Percentiles rank a stretch among this genome's conserved stretches.
Evolutionary conservation across 2,797 vertebrate species (phyloP).

Genomic region (Poecile montanus): DNA sequence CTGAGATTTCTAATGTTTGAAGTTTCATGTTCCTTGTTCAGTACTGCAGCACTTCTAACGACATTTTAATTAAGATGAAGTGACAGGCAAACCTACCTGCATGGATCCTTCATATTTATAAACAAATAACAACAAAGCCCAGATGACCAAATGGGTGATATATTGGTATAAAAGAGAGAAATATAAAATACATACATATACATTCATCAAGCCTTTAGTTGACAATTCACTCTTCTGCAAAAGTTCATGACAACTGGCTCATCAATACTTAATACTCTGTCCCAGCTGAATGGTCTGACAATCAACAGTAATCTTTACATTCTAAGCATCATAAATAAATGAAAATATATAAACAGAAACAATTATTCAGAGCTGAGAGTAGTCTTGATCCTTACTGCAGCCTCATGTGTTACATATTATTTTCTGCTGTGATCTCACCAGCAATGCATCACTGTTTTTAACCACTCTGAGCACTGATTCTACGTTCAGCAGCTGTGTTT

Average conservation of each 20-base stretch:
- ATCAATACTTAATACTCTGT: background rate
- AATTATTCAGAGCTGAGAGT: slow-evolving; percentile 46
- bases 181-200: background rate
- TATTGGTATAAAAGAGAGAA: background rate
- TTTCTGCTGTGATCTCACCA: slow-evolving; percentile 69
- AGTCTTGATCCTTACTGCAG: slow-evolving; percentile 26
- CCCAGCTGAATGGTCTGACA: background rate
- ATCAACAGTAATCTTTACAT: slow-evolving; percentile 4
- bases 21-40: background rate
- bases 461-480: slow-evolving; percentile 71
- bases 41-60: background rate
- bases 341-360: slow-evolving; percentile 46
- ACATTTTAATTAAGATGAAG: background rate
- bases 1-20: background rate
- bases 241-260: slow-evolving; percentile 14
- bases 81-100: background rate
- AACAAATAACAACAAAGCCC: background rate
- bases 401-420: slow-evolving; percentile 39
- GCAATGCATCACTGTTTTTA: slow-evolving; percentile 70
- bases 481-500: slow-evolving; percentile 82
- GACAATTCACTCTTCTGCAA: background rate
- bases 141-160: background rate
- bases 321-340: slow-evolving; percentile 20
- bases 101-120: background rate
- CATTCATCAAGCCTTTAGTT: background rate